Base-by-base conservation (phyloP, 2,888 invertebrate species). In the Hipparchia semele region DNA sequence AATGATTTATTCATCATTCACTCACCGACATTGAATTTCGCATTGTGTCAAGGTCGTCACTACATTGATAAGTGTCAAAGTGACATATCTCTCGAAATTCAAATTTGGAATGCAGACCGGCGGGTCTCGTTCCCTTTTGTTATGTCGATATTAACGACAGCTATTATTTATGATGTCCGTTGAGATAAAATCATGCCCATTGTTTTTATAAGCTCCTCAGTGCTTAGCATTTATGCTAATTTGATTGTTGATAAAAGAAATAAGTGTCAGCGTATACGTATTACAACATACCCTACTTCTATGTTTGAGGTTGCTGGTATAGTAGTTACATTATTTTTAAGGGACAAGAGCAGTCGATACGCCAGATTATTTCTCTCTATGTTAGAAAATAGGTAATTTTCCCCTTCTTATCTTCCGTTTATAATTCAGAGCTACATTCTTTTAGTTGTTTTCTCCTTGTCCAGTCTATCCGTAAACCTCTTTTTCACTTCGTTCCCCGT, bases 41-140 rank as follows among this genome's bases (percentile, higher is more conserved):
- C 70, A 72, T 69, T 73, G 74, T 73, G 76, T 76, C 76, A 76
- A 76, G 76, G 74, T 67, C 71, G 56, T 54, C 58, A 9, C 51
- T 39, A 61, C 67, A 71, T 67, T 69, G 70, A 73, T 56, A 68
- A 33, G 39, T 58, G 75, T 74, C 67, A 68, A 13, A 33, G 65
- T 71, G 72, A 76, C 74, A 76, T 74, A 64, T 76, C 73, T 74
- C 61, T 74, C 39, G 49, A 70, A 59, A 53, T 68, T 65, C 72
- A 70, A 76, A 76, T 74, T 69, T 69, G 60, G 74, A 69, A 69
- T 69, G 69, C 53, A 33, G 53, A 33, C 53, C 53, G 10, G 54
- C 68, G 49, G 45, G 58, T 61, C 60, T 45, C 60, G n/a, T 13
- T 49, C 10, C 53, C 61, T 61, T 66, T 72, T 72, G 75, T 72